phyloP scores from a whole-genome alignment of 2,888 invertebrate genomes.

The Ceraclea dissimilis region DNA sequence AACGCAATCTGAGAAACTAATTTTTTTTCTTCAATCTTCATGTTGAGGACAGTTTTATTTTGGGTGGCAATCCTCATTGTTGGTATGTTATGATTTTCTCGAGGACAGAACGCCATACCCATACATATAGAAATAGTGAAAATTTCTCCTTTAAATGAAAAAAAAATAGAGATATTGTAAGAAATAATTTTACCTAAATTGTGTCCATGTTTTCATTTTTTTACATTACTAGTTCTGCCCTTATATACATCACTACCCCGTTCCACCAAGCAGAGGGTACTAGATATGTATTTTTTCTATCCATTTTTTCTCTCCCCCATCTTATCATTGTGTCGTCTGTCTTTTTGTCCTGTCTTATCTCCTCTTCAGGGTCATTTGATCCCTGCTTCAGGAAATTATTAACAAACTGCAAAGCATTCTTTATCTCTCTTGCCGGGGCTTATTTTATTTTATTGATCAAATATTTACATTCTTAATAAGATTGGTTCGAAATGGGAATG shows the following conservation, averaged over 20 bases:
- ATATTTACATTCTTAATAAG: slow-evolving; percentile 12
- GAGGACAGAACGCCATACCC: no score
- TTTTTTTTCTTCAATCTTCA: no score
- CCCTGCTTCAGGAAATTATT: slow-evolving; percentile 25
- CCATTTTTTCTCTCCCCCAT: slow-evolving; percentile 31
- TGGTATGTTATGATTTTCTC: no score
- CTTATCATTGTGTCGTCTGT: slow-evolving; percentile 24
- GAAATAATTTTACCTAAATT: no score
- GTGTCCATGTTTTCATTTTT: no score
- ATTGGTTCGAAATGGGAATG: background rate
- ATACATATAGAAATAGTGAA: no score
- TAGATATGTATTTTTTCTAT: slow-evolving; percentile 28
- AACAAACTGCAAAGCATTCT: slow-evolving; percentile 20
- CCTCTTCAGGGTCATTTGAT: slow-evolving; percentile 26
- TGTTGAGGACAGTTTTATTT: no score
- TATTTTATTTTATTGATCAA: slow-evolving; percentile 1
- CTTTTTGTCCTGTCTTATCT: slow-evolving; percentile 23
- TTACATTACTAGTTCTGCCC: background rate
- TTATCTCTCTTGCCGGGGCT: background rate
- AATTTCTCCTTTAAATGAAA: no score
- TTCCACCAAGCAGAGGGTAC: slow-evolving; percentile 14
- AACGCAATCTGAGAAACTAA: no score
- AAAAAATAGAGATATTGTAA: no score
- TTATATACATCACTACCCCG: slow-evolving; percentile 30
- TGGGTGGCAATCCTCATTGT: no score